Conservation (phyloP, 2,113 vertebrate species). For the Cephalopholis sonnerati region DNA sequence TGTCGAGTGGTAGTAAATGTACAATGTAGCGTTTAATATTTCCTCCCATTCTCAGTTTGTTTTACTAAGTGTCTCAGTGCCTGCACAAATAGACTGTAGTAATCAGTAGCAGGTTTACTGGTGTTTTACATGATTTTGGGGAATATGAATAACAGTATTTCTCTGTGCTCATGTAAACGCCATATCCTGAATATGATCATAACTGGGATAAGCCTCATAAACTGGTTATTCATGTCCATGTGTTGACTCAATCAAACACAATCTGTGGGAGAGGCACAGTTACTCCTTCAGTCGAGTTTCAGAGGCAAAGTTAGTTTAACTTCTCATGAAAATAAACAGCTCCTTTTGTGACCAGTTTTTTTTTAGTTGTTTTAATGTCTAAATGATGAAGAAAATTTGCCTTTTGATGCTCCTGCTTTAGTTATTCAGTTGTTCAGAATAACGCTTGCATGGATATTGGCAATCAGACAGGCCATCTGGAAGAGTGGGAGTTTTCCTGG, state of each 20-base stretch:
- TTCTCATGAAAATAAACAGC: background rate
- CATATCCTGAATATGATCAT: too few species aligned
- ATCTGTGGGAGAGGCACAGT: background rate
- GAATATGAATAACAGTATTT: too few species aligned
- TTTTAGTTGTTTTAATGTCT: slow-evolving; percentile 1
- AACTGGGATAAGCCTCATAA: too few species aligned
- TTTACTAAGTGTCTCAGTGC: too few species aligned
- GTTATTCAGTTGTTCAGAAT: slow-evolving; percentile 43
- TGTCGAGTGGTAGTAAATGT: too few species aligned
- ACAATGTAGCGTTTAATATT: too few species aligned
- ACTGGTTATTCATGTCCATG: too few species aligned
- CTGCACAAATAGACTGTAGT: too few species aligned
- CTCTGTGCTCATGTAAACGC: too few species aligned
- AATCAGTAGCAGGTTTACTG: too few species aligned
- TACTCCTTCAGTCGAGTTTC: background rate
- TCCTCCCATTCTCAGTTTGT: too few species aligned
- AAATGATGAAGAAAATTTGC: slow-evolving; percentile 10
- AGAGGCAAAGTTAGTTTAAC: background rate
- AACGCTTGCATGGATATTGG: slow-evolving; percentile 54
- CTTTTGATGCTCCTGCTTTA: slow-evolving; percentile 20
- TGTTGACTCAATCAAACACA: background rate
- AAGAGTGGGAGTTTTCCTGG: slow-evolving; percentile 72
- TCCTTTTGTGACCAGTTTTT: background rate
- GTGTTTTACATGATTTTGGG: too few species aligned
- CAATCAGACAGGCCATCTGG: slow-evolving; percentile 74